Base-by-base conservation (phyloP, 2,888 invertebrate genomes). In the Xylota sylvarum region DNA sequence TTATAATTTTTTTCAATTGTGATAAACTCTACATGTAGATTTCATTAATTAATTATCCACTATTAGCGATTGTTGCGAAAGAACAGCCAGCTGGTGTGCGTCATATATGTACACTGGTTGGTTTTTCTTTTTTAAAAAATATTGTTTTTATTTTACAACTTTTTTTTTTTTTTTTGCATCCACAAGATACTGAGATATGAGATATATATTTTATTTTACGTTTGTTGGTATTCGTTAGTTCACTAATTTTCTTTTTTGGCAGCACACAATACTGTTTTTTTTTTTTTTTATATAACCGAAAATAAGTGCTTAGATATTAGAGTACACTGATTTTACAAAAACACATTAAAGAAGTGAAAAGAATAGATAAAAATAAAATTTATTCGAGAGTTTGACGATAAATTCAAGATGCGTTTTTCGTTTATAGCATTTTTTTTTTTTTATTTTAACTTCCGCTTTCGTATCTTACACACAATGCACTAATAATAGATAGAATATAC, bases 391-490 rank as follows among this genome's bases (percentile, higher is more conserved):
- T 70, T 56, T 65, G 64, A 80, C 50, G 67, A 55, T 37, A 37
- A 30, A 65, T 65, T 76, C 32, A 23, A 78, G 74, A 81, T 81
- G 82, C 77, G 77, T 76, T 82, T 43, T 72, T 73, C 58, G 72
- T 72, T 80, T 70, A 9, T 46, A 64, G 50, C 55, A 46, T 17
- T 27, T 78, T 48, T 3, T 65, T 32, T 67, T 77, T 37, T 27
- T 78, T 48, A 1, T 65, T 32, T 67, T 77, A 30, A 72, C 69
- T 86, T 86, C 82, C 82, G 77, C 82, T 69, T 77, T 82, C 77
- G 86, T 86, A 70, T 77, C 72, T 85, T 81, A 81, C 56, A 77
- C 72, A 82, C 72, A 77, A 78, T 86, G 72, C 67, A 86, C 72
- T 78, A 73, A 77, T 56, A 48, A 70, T 74, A 79, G 58, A 84